Evolutionary conservation across 2,888 invertebrate genomes (phyloP), one percentile per base, ranked within the genome.

Genomic region (Orthonevra nobilis): DNA sequence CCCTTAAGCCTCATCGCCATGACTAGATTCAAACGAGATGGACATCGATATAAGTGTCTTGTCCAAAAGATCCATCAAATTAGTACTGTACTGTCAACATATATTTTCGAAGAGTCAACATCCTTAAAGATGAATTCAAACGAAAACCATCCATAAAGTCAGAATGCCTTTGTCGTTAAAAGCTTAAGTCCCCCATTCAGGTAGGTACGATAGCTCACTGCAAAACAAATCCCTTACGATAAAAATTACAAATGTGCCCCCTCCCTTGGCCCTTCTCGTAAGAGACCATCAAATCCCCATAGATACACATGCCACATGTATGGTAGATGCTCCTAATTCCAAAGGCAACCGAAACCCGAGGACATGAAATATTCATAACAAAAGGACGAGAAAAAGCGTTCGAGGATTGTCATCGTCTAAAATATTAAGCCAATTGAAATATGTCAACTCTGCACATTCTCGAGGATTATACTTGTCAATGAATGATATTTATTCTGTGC

Each of bases 401-500:
- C 58, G 46, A 40, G 56, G 56, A 56, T 63, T 70, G 70, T 70
- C 72, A 56, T 72, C 54, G 38, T 56, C 56, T 63, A 56, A 73
- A 54, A 66, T 73, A 73, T 73, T 66, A 64, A 73, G 60, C 58
- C 66, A 73, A 73, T 73, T 73, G 66, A 73, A 52, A 73, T 56
- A 56, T 72, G 64, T 56, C 64, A 73, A 64, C 58, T 73, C 73
- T 52, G 66, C 66, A 73, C 58, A 66, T 73, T 64, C 66, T 64
- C 58, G 42, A 60, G 66, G 60, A 58, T 66, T 66, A 60, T 58
- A 73, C 52, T 66, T 73, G 64, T 73, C 73, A 64, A 73, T 58
- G 73, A 44, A 73, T 64, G 73, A 73, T 73, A 66, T 66, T 66
- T 73, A 66, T 73, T 58, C 73, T 56, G 63, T 36, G 5, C 28